These are phyloP conservation scores for Numida meleagris DNA, from an alignment of 2,113 vertebrate genomes.

Conservation along the genomic window DNA sequence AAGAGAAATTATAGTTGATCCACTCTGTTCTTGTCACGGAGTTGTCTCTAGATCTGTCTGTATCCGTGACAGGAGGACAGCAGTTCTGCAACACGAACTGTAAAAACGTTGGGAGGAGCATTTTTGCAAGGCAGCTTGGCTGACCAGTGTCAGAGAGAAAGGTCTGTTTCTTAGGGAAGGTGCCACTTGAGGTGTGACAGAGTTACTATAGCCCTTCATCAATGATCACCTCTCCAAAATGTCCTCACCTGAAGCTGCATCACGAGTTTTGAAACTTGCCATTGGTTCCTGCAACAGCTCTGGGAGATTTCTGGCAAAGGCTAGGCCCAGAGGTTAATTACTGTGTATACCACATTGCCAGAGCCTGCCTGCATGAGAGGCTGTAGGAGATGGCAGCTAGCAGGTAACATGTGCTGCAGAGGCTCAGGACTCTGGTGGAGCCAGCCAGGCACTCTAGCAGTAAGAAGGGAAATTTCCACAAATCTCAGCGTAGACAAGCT, in stretches of 20 bases:
- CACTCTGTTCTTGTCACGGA: too few relatives aligned
- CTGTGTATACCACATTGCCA: not conserved
- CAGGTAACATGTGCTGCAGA: not conserved
- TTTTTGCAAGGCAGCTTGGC: not conserved
- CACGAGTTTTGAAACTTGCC: conserved; percentile 4
- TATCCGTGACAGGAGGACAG: too few relatives aligned
- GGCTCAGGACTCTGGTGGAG: not conserved
- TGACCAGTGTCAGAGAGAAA: not conserved
- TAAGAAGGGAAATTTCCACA: not conserved
- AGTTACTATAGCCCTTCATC: not conserved
- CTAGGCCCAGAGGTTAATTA: not conserved
- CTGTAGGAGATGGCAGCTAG: not conserved
- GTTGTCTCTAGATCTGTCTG: too few relatives aligned
- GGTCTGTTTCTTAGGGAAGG: not conserved
- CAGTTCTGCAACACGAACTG: not conserved
- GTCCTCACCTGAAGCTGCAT: conserved; percentile 1
- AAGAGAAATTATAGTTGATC: not conserved
- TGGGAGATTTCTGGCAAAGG: not conserved
- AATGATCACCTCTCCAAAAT: not conserved
- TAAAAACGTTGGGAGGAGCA: not conserved
- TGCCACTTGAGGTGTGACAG: not conserved
- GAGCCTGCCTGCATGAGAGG: conserved; percentile 2
- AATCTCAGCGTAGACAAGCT: not conserved
- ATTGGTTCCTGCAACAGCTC: not conserved
- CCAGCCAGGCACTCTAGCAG: not conserved